These are phyloP conservation scores for Lepeophtheirus salmonis DNA, from an alignment of 1,140 invertebrate genomes.

Conservation along the genomic window DNA sequence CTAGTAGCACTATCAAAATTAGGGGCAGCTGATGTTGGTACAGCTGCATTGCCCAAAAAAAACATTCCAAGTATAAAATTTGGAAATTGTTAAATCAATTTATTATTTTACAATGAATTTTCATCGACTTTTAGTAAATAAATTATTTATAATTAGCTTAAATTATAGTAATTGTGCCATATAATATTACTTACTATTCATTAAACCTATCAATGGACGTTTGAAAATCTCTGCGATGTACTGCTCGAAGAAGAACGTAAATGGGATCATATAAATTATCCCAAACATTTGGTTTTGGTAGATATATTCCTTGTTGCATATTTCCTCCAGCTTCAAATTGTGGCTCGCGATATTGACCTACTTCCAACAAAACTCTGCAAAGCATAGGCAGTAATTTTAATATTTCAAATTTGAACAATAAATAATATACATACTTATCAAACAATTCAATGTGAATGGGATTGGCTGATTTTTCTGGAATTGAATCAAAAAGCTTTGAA, in stretches of 20 bases:
- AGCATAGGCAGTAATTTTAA: background rate
- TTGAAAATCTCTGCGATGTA: constrained; percentile 81
- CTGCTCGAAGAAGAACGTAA: constrained; percentile 67
- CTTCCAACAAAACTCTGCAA: constrained; percentile 27
- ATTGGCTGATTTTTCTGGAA: constrained; percentile 73
- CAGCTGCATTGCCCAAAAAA: no score
- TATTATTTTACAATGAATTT: no score
- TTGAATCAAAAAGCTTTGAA: constrained; percentile 76
- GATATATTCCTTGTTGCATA: constrained; percentile 83
- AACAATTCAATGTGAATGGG: background rate
- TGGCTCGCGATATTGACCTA: constrained; percentile 54
- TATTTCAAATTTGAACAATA: background rate
- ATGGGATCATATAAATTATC: constrained; percentile 80
- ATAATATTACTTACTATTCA: constrained; percentile 43
- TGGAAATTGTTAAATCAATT: no score
- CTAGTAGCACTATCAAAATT: no score
- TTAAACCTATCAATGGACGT: constrained; percentile 70
- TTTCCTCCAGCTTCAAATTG: constrained; percentile 53
- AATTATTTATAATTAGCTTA: no score
- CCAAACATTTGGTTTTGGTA: constrained; percentile 71
- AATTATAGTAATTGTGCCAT: background rate
- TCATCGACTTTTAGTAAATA: no score
- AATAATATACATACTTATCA: background rate
- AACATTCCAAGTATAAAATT: no score
- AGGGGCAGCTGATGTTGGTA: no score